Conservation (phyloP, 1,140 invertebrate genomes). For the Pseudomyrmex concolor region DNA sequence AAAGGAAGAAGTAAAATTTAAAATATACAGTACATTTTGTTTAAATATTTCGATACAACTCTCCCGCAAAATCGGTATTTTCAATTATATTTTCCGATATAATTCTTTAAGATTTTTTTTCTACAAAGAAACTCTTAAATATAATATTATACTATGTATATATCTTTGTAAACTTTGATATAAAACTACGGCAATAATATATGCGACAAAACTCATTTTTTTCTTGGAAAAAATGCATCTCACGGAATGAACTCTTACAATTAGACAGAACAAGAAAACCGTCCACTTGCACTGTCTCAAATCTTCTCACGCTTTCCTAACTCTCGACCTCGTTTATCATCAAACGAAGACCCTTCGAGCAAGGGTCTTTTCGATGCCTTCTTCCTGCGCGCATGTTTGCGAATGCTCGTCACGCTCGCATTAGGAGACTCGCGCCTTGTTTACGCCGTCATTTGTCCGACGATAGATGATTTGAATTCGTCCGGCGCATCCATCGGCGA, state of each 20-base stretch:
- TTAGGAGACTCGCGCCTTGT: constrained; percentile 69
- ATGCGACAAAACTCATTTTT: constrained; percentile 1
- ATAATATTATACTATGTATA: too few relatives aligned
- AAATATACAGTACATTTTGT: background rate
- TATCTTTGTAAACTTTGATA: constrained; percentile 5
- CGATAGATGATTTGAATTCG: constrained; percentile 70
- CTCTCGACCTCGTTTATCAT: constrained; percentile 49
- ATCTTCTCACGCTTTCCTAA: constrained; percentile 54
- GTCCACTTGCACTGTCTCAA: constrained; percentile 53
- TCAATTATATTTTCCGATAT: too few relatives aligned
- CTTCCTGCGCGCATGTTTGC: constrained; percentile 37
- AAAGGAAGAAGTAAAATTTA: background rate
- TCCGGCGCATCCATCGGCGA: constrained; percentile 54
- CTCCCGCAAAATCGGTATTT: too few relatives aligned
- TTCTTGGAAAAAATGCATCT: constrained; percentile 31
- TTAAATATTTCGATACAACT: too few relatives aligned
- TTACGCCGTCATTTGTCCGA: constrained; percentile 70
- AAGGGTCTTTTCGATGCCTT: constrained; percentile 30
- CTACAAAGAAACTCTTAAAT: too few relatives aligned
- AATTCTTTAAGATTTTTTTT: too few relatives aligned
- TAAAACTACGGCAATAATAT: constrained; percentile 28
- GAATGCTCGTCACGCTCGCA: constrained; percentile 69
- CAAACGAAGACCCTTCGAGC: constrained; percentile 54
- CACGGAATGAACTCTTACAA: constrained; percentile 4
- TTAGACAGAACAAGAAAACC: constrained; percentile 29